Conservation (phyloP, 2,113 vertebrate genomes). For the Axis porcinus region DNA sequence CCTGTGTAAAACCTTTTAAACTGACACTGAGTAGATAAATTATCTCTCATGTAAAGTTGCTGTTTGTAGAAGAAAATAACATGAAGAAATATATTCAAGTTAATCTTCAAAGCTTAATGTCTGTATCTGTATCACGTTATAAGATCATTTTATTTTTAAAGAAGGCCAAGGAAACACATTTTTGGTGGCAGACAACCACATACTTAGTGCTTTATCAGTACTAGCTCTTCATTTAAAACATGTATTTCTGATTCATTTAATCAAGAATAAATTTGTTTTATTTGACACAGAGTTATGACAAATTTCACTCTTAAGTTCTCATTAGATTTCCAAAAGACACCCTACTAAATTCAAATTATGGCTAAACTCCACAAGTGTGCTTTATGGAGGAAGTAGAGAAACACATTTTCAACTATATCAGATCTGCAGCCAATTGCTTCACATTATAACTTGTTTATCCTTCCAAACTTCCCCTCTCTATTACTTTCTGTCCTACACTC, state of each 20-base stretch:
- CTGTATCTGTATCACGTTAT: not conserved
- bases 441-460: not conserved
- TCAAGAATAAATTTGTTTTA: not conserved
- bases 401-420: not conserved
- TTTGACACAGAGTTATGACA: not conserved
- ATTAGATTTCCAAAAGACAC: constrained; percentile 29
- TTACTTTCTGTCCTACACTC: not conserved
- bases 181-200: not conserved
- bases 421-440: not conserved
- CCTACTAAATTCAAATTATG: not conserved
- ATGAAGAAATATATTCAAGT: constrained; percentile 32
- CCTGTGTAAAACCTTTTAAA: constrained; percentile 36
- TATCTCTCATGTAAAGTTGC: constrained; percentile 42
- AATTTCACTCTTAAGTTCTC: constrained; percentile 29
- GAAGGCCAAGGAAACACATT: not conserved
- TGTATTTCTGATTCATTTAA: not conserved
- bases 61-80: constrained; percentile 32
- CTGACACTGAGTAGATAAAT: constrained; percentile 40
- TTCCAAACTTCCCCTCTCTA: not conserved
- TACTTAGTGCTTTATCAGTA: not conserved
- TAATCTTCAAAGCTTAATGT: constrained; percentile 23
- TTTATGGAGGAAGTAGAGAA: not conserved
- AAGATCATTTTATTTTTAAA: constrained; percentile 4
- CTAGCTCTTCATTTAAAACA: not conserved
- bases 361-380: not conserved